Evolutionary conservation across 2,888 invertebrate species (phyloP), one percentile per base, ranked within the genome.

Genomic region (Eremobia ochroleuca): DNA sequence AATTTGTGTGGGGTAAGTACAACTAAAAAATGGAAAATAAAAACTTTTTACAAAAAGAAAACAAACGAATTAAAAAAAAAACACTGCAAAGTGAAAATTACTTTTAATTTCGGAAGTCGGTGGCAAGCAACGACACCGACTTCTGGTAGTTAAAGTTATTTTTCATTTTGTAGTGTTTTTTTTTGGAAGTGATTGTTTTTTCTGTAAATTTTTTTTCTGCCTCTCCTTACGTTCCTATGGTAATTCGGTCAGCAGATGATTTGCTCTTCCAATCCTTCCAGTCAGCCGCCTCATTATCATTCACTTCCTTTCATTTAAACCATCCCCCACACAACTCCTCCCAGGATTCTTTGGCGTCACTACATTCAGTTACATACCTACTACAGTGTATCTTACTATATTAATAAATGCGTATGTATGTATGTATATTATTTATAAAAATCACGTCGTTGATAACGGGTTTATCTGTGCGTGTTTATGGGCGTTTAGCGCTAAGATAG

Each of bases 401-500:
- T 82, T 49, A 61, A 49, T 75, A 73, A 73, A 67, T 9, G 80
- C 6, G 4, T 31, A 40, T 18, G 21, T 67, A 62, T 31, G 9
- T 67, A 62, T 25, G 9, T 34, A 21, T 71, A 46, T 71, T 82
- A 73, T 85, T 78, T 73, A 83, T 79, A 83, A 89, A 88, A 88
- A 88, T 88, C 88, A 86, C 80, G 82, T 28, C 75, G 73, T 43
- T 46, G 89, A 87, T 88, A 88, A 43, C 61, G 37, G 70, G 77
- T 80, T 85, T 88, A 88, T 88, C 89, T 82, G 40, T 70, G 28
- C 74, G 75, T 85, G 89, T 89, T 86, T 88, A 88, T 88, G 82
- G 88, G 85, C 79, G 85, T 89, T 88, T 85, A 90, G 84, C 75
- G 69, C 62, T 82, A 85, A 89, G 87, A 87, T 78, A 88, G 90